Conservation (phyloP, 2,113 vertebrate genomes). For the Lepisosteus osseus region DNA sequence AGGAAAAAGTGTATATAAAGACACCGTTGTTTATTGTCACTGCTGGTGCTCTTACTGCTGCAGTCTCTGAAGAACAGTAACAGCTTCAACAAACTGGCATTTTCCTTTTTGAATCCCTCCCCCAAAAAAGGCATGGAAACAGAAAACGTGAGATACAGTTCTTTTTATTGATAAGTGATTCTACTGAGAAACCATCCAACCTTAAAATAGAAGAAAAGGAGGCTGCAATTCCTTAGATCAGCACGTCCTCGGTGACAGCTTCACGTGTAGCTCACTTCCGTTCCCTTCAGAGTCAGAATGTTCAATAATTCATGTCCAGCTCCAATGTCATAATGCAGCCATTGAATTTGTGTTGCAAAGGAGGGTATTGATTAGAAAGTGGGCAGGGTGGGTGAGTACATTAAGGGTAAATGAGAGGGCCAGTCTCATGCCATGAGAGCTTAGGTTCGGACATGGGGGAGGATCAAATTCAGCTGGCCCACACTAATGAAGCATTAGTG, state of each 20-base stretch:
- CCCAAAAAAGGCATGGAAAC: slow-evolving; percentile 21
- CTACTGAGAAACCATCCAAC: slow-evolving; percentile 13
- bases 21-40: too few species aligned
- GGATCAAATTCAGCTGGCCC: slow-evolving; percentile 29
- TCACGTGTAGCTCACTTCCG: slow-evolving; percentile 28
- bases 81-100: not conserved
- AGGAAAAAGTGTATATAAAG: too few species aligned
- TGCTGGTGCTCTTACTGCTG: too few species aligned
- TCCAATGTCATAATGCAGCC: slow-evolving; percentile 17
- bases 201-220: slow-evolving; percentile 2
- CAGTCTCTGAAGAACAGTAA: not conserved
- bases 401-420: slow-evolving; percentile 33
- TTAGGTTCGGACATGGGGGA: slow-evolving; percentile 35
- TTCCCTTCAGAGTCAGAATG: slow-evolving; percentile 8
- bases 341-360: slow-evolving; percentile 23
- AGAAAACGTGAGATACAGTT: slow-evolving; percentile 2
- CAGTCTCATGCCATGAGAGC: slow-evolving; percentile 25
- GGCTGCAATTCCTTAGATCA: slow-evolving; percentile 4
- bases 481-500: slow-evolving; percentile 35
- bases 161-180: slow-evolving; percentile 10
- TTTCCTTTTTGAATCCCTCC: not conserved
- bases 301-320: slow-evolving; percentile 25
- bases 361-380: slow-evolving; percentile 31
- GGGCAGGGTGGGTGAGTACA: slow-evolving; percentile 30
- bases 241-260: slow-evolving; percentile 8